phyloP scores from a whole-genome alignment of 2,113 vertebrate species.

The Anoura caudifer region DNA sequence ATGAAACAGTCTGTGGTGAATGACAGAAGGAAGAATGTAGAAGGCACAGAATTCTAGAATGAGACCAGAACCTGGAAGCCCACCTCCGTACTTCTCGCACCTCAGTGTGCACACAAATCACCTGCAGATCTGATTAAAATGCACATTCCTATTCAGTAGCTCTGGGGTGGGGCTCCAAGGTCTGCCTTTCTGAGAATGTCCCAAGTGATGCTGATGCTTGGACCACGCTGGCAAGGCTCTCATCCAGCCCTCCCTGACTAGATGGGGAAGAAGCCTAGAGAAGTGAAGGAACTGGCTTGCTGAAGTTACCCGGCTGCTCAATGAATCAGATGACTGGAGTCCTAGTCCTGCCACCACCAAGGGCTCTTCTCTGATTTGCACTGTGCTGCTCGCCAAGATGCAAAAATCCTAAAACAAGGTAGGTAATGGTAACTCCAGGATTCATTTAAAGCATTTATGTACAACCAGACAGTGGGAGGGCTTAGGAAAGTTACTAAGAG shows the following conservation, averaged over 20 bases:
- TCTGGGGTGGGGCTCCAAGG: not conserved
- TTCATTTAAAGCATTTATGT: not conserved
- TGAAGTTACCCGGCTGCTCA: not conserved
- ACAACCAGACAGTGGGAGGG: not conserved
- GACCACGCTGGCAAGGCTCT: not conserved
- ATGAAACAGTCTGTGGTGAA: not conserved
- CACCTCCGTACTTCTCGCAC: no score
- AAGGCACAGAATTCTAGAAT: not conserved
- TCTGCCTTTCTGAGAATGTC: not conserved
- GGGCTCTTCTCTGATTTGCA: not conserved
- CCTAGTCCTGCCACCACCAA: not conserved
- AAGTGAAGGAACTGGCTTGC: not conserved
- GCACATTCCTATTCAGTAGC: not conserved
- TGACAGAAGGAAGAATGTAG: not conserved
- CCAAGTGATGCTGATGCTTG: not conserved
- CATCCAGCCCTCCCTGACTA: not conserved
- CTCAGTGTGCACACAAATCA: rapidly evolving
- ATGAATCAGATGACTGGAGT: not conserved
- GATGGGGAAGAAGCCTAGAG: not conserved
- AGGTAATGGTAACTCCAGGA: not conserved
- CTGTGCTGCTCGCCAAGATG: not conserved
- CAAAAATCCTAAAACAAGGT: not conserved
- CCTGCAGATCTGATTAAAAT: not conserved
- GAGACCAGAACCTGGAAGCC: not conserved
- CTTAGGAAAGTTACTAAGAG: not conserved